These are phyloP conservation scores for Thelaira solivaga DNA, from an alignment of 2,888 invertebrate genomes.

Conservation along the genomic window DNA sequence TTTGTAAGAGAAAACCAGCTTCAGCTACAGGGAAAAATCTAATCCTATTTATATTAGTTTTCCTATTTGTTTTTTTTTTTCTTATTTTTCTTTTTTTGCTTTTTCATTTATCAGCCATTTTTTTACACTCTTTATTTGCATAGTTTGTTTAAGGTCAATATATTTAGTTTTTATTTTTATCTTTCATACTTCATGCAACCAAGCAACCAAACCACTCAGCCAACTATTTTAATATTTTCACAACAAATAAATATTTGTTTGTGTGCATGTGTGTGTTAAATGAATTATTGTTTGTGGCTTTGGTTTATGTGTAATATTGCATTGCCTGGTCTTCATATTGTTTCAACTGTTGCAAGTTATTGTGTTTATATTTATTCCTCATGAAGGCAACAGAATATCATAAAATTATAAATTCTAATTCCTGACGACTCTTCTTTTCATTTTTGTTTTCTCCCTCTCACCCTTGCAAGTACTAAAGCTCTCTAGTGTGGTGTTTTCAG, in stretches of 20 bases:
- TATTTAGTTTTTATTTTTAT: conserved; percentile 41
- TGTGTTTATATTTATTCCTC: neutral
- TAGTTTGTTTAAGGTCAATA: conserved; percentile 57
- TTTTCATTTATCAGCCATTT: conserved; percentile 4
- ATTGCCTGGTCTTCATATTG: conserved; percentile 18
- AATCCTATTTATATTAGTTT: conserved; percentile 55
- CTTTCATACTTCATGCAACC: conserved; percentile 8
- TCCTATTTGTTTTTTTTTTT: conserved; percentile 9
- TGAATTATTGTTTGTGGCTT: conserved; percentile 41
- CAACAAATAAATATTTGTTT: conserved; percentile 33
- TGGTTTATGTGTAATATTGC: neutral
- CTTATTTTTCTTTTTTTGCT: no score
- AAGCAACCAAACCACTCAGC: no score
- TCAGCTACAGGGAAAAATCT: conserved; percentile 11
- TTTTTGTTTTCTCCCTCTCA: neutral
- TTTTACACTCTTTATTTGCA: conserved; percentile 41
- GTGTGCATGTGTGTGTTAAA: neutral
- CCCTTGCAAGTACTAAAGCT: neutral
- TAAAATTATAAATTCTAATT: conserved; percentile 13
- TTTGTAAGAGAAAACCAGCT: conserved; percentile 1
- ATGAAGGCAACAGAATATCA: neutral
- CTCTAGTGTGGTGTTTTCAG: neutral
- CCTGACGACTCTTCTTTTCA: neutral
- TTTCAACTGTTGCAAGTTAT: conserved; percentile 3
- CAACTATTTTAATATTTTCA: conserved; percentile 24